phyloP scores from a whole-genome alignment of 2,888 invertebrate species.

The Tenthredo notha region DNA sequence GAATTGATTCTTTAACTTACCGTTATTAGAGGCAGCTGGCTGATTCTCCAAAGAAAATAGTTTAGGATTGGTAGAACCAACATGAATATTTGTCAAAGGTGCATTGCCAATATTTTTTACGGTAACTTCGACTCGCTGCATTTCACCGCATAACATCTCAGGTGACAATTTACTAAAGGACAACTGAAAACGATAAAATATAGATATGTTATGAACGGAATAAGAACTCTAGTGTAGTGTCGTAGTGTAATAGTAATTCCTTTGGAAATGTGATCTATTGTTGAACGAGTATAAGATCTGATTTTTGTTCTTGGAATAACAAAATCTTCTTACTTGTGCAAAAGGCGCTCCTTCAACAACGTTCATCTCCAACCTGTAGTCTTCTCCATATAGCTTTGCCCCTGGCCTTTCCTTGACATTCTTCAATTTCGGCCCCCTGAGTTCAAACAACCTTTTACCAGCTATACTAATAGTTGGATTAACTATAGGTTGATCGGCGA shows the following conservation, averaged over 20 bases:
- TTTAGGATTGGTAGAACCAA: conserved; percentile 87
- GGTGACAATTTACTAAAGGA: conserved; percentile 85
- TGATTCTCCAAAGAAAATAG: conserved; percentile 81
- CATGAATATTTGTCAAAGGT: conserved; percentile 82
- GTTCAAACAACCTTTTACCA: conserved; percentile 82
- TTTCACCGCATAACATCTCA: conserved; percentile 87
- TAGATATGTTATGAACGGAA: conserved; percentile 38
- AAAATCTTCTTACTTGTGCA: conserved; percentile 83
- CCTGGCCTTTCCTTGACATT: conserved; percentile 80
- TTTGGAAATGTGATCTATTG: neutral
- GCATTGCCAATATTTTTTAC: conserved; percentile 86
- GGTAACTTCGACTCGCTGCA: conserved; percentile 85
- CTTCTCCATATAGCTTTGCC: conserved; percentile 80
- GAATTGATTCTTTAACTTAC: conserved; percentile 50
- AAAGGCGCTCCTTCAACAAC: conserved; percentile 91
- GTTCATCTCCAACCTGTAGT: conserved; percentile 87
- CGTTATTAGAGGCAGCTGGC: conserved; percentile 55
- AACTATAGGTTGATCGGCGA: conserved; percentile 63
- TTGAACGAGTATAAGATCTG: neutral
- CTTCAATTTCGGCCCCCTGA: conserved; percentile 82
- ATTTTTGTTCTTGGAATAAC: neutral
- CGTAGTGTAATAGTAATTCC: no score
- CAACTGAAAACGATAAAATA: conserved; percentile 79
- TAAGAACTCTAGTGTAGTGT: neutral
- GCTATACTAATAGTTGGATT: conserved; percentile 78